Evolutionary conservation across 2,888 invertebrate species (phyloP), one percentile per base, ranked within the genome.

Genomic region (Chirona hameri): DNA sequence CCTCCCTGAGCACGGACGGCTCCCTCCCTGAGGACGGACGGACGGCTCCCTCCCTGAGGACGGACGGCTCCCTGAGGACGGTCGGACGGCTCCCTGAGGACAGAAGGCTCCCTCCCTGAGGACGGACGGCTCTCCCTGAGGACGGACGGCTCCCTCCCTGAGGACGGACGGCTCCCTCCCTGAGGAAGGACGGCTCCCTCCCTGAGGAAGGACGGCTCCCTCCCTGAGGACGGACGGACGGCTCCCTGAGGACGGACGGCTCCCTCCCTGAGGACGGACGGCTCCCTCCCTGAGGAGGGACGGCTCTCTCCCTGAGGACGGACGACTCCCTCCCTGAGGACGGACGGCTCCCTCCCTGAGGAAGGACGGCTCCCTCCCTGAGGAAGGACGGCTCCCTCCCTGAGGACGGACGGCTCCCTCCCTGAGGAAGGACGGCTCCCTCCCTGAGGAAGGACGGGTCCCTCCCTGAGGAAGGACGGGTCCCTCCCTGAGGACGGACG

Each of bases 41-140:
- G 57, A 85, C 84, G 81, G 80, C 79, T 85, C 85, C 83, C 80
- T 65, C 10, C 27, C n/a, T 24, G 69, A 24, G 57, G 24, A 5
- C 10, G 65, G 82, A 52, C 39, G 21, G 57, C 39, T 39, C 39
- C 39, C 39, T 39, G 39, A 39, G 39, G 39, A 39, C 4, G 39
- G 39, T n/a, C n/a, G n/a, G n/a, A 39, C 39, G 39, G 39, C 39
- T 39, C 4, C 39, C 7, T 2, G 4, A 5, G 39, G 39, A 39
- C 24, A 4, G 48, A 1, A 7, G n/a, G 65, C 31, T 24, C n/a
- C 29, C 55, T 76, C 1, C 24, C 24, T 69, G 29, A 24, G 7
- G 12, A 21, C 29, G 29, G 9, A 81, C 21, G 1, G 57, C 15
- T n/a, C 39, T 39, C 39, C 39, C 39, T 39, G 39, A 39, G 39